Evolutionary conservation across 2,888 invertebrate species (phyloP).

Genomic region (Drosophila longiperda): DNA sequence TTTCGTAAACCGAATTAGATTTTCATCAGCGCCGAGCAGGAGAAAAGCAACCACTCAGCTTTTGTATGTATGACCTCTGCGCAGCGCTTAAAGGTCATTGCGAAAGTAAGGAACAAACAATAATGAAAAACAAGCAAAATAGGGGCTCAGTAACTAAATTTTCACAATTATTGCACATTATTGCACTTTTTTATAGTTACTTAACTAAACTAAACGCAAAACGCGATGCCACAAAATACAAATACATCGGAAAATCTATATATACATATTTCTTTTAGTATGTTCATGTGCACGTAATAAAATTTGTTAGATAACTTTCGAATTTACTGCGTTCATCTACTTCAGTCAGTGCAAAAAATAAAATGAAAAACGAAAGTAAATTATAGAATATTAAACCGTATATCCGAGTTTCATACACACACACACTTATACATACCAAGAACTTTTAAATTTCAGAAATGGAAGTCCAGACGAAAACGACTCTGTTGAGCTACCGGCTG

Average conservation of each 20-base stretch:
- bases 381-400: conserved; percentile 21
- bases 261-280: neutral
- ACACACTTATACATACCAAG: conserved; percentile 64
- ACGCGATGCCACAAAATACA: neutral
- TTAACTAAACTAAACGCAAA: conserved; percentile 10
- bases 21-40: conserved; percentile 16
- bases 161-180: neutral
- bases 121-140: conserved; percentile 31
- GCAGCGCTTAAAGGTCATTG: conserved; percentile 73
- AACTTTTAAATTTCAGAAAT: conserved; percentile 63
- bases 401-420: conserved; percentile 25
- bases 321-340: conserved; percentile 4
- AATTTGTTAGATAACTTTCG: conserved; percentile 65
- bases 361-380: conserved; percentile 16
- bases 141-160: conserved; percentile 12
- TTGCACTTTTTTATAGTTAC: conserved; percentile 1
- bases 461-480: conserved; percentile 63
- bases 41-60: conserved; percentile 22
- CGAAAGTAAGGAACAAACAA: conserved; percentile 37
- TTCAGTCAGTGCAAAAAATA: conserved; percentile 20
- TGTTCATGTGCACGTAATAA: conserved; percentile 10
- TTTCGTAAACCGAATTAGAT: conserved; percentile 14
- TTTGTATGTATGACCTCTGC: conserved; percentile 78
- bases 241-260: conserved; percentile 25
- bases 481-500: conserved; percentile 60